Evolutionary conservation across 2,113 vertebrate genomes (phyloP).

Genomic region (Sus scrofa): DNA sequence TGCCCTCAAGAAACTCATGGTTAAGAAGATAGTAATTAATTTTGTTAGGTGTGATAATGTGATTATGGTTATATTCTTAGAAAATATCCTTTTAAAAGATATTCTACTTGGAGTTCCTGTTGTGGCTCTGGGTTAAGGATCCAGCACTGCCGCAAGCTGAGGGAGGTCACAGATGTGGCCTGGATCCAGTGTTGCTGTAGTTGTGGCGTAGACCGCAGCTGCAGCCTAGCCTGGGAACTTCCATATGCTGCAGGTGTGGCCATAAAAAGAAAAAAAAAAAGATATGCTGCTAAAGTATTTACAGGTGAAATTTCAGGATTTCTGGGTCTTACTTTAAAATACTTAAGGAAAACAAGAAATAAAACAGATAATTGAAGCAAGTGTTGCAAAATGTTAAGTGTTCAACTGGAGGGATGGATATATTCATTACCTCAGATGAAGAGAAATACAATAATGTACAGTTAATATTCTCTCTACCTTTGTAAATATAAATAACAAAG

Average conservation of each 20-base stretch:
- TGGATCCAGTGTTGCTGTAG: too few species aligned
- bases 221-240: too few species aligned
- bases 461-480: not conserved
- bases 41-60: not conserved
- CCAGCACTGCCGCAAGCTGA: too few species aligned
- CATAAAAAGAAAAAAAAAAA: not conserved
- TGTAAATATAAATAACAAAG: constrained; percentile 24
- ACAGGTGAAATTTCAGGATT: not conserved
- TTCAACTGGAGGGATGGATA: not conserved
- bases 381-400: not conserved
- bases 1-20: not conserved
- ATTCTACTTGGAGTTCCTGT: not conserved
- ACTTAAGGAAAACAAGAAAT: constrained; percentile 27
- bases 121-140: too few species aligned
- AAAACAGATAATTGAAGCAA: constrained; percentile 4
- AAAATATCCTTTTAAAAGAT: not conserved
- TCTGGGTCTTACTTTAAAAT: not conserved
- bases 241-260: too few species aligned
- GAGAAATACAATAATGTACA: not conserved
- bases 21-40: constrained; percentile 4
- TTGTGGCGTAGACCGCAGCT: too few species aligned
- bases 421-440: not conserved
- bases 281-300: not conserved
- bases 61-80: not conserved
- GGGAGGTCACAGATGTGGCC: too few species aligned